Conservation (phyloP, 2,113 vertebrate genomes). For the Aviceda subcristata region DNA sequence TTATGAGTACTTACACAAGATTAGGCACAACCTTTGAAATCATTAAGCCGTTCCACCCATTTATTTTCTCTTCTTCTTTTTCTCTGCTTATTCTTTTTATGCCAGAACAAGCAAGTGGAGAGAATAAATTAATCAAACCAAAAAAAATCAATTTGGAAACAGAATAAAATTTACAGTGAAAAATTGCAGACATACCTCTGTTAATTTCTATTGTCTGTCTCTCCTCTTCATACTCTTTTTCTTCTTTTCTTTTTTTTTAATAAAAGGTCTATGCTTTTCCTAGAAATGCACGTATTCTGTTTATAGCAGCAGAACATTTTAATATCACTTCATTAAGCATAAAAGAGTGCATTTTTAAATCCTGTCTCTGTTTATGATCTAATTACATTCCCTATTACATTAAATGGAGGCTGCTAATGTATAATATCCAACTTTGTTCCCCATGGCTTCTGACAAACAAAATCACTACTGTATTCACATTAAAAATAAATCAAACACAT, state of each 20-base stretch:
- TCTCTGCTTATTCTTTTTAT: not conserved
- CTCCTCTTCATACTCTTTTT: not conserved
- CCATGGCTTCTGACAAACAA: conserved; percentile 3
- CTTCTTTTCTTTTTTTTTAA: not conserved
- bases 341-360: conserved; percentile 7
- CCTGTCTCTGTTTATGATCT: conserved; percentile 14
- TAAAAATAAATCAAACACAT: conserved; percentile 19
- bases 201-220: not conserved
- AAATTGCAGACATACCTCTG: not conserved
- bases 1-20: not conserved
- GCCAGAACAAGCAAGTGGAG: not conserved
- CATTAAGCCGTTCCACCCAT: not conserved
- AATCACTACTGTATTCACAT: not conserved
- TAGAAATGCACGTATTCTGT: not conserved
- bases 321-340: not conserved
- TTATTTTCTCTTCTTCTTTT: not conserved
- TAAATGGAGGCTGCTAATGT: conserved; percentile 4
- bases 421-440: conserved; percentile 3
- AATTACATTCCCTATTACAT: not conserved
- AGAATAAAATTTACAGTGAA: not conserved
- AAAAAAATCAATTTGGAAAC: not conserved
- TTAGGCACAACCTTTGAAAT: not conserved
- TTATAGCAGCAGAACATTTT: not conserved
- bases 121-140: not conserved
- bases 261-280: not conserved